Percentiles rank a stretch among this genome's conserved stretches.
Evolutionary conservation across 2,888 invertebrate genomes (phyloP).

Genomic region (Pecten maximus): DNA sequence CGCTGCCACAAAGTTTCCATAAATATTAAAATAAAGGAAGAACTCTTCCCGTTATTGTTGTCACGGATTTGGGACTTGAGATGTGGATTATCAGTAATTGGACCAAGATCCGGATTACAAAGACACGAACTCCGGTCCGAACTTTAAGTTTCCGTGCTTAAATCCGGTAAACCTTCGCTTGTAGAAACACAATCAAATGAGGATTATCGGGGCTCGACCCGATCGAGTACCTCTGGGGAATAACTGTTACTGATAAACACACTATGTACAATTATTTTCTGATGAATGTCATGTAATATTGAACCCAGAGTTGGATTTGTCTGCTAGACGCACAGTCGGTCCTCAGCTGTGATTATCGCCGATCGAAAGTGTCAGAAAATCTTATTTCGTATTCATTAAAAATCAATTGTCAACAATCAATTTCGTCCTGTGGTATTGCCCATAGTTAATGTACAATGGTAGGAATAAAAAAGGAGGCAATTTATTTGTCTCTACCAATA

Average conservation of each 20-base stretch:
- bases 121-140: background rate
- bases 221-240: background rate
- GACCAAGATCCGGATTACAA: background rate
- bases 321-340: background rate
- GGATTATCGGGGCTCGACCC: background rate
- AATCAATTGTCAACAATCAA: slow-evolving; percentile 18
- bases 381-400: slow-evolving; percentile 30
- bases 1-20: too few relatives aligned
- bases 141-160: background rate
- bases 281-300: background rate
- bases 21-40: background rate
- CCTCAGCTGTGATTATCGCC: background rate
- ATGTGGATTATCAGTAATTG: background rate
- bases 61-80: background rate
- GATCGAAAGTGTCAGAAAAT: slow-evolving; percentile 8
- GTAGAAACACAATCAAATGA: background rate
- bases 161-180: background rate
- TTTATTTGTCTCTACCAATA: background rate
- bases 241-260: background rate
- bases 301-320: background rate
- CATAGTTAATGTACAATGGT: background rate
- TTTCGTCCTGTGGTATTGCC: background rate
- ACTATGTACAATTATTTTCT: background rate
- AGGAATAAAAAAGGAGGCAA: background rate
- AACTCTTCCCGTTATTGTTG: background rate